Conservation (phyloP, 2,888 invertebrate genomes). For the Odontomyia ornata region DNA sequence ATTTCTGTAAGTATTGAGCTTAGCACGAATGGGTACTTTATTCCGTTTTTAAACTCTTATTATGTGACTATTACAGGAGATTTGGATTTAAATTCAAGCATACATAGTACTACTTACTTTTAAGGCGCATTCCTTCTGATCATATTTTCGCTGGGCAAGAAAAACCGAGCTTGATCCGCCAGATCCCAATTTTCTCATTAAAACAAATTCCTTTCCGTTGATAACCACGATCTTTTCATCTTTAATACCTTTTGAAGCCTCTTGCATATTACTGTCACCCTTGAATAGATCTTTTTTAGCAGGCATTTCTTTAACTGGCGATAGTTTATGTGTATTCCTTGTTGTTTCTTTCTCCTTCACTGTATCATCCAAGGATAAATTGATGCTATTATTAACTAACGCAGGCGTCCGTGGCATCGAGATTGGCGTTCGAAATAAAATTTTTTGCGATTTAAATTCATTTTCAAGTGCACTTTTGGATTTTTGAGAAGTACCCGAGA, state of each 20-base stretch:
- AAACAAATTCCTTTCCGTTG: constrained; percentile 76
- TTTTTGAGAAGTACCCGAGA: constrained; percentile 41
- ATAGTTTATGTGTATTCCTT: constrained; percentile 19
- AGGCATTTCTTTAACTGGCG: constrained; percentile 44
- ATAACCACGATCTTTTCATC: constrained; percentile 68
- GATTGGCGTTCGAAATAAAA: constrained; percentile 63
- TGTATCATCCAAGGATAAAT: constrained; percentile 59
- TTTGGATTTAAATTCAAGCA: neutral
- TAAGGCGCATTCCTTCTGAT: constrained; percentile 58
- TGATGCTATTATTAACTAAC: constrained; percentile 57
- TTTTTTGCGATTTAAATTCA: constrained; percentile 62
- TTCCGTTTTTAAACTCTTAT: neutral
- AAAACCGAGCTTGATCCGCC: constrained; percentile 92
- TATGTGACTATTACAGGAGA: neutral
- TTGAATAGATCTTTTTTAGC: neutral
- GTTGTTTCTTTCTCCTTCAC: constrained; percentile 51
- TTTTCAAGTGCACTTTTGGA: constrained; percentile 55
- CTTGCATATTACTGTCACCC: neutral
- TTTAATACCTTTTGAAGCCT: neutral
- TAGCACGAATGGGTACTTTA: no score
- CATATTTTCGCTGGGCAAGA: constrained; percentile 57
- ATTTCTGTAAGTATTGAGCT: no score
- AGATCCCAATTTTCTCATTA: constrained; percentile 79
- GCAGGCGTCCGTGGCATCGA: constrained; percentile 58
- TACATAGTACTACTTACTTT: constrained; percentile 54